Conservation (phyloP, 1,140 invertebrate species). For the Bombus fervidus region DNA sequence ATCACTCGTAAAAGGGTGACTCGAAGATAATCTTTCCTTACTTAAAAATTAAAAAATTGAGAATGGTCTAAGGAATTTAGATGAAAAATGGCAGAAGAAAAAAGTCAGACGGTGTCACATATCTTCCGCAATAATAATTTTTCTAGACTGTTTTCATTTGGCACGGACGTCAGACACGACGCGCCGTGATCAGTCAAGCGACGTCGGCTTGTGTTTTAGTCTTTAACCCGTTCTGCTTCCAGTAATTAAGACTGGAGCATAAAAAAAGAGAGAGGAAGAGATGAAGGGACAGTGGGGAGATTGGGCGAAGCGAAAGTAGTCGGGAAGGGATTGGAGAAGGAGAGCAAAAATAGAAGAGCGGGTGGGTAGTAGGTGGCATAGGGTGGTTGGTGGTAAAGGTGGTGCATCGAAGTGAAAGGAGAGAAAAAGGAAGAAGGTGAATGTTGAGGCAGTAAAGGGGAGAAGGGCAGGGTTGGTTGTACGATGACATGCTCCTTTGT, state of each 20-base stretch:
- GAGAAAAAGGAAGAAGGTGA: slow-evolving; percentile 41
- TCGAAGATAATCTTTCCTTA: background rate
- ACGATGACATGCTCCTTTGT: slow-evolving; percentile 75
- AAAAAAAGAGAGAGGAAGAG: slow-evolving; percentile 45
- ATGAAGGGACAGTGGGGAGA: slow-evolving; percentile 29
- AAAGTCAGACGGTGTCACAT: slow-evolving; percentile 46
- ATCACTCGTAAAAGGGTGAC: background rate
- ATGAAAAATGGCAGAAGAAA: background rate
- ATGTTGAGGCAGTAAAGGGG: slow-evolving; percentile 19
- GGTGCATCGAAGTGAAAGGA: slow-evolving; percentile 40
- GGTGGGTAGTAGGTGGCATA: slow-evolving; percentile 47
- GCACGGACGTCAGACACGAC: slow-evolving; percentile 68
- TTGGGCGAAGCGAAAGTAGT: slow-evolving; percentile 21
- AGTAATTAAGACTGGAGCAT: slow-evolving; percentile 72
- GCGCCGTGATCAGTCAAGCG: slow-evolving; percentile 70
- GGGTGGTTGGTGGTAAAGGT: slow-evolving; percentile 47
- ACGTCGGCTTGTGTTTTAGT: slow-evolving; percentile 70
- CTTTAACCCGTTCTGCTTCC: slow-evolving; percentile 72
- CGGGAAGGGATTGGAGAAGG: background rate
- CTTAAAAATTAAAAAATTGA: too few relatives aligned
- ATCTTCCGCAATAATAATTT: slow-evolving; percentile 67
- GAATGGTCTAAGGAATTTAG: slow-evolving; percentile 11
- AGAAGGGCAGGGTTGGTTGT: slow-evolving; percentile 22
- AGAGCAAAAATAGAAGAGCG: slow-evolving; percentile 41
- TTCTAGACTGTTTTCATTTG: slow-evolving; percentile 70